These are phyloP conservation scores for Polylopha cassiicola DNA, from an alignment of 2,888 invertebrate genomes.

Conservation along the genomic window DNA sequence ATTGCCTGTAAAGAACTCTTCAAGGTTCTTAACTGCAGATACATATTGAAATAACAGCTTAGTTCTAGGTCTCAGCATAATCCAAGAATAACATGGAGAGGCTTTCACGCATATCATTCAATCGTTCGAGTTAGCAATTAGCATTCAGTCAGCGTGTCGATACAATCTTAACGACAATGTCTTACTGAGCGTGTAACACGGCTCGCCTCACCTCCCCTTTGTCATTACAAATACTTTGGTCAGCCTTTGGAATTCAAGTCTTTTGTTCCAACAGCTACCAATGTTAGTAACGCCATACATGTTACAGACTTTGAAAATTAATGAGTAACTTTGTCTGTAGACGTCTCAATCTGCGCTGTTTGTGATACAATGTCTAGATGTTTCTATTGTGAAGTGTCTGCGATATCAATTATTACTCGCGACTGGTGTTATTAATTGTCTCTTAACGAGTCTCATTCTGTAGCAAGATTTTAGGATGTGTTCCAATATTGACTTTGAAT, in stretches of 20 bases:
- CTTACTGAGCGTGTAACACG: slow-evolving; percentile 55
- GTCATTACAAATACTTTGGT: slow-evolving; percentile 37
- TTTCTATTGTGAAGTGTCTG: slow-evolving; percentile 23
- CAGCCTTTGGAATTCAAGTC: slow-evolving; percentile 36
- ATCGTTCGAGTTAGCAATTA: slow-evolving; percentile 36
- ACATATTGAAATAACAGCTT: slow-evolving; percentile 9
- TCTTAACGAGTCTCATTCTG: no score
- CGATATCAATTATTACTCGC: no score
- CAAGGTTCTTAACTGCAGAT: no score
- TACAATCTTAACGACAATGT: slow-evolving; percentile 30
- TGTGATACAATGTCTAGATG: slow-evolving; percentile 9
- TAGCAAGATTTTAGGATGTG: no score
- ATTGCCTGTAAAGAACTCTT: no score
- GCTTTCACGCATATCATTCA: slow-evolving; percentile 44
- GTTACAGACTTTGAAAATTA: slow-evolving; percentile 65
- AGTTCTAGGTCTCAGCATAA: slow-evolving; percentile 24
- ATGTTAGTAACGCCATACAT: slow-evolving; percentile 44
- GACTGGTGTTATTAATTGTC: no score
- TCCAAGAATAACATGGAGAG: slow-evolving; percentile 33
- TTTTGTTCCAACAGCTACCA: slow-evolving; percentile 41
- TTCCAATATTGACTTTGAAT: no score
- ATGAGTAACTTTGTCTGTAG: slow-evolving; percentile 53
- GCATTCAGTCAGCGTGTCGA: slow-evolving; percentile 42
- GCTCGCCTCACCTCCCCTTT: slow-evolving; percentile 42
- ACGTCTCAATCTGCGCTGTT: slow-evolving; percentile 48